Base-by-base conservation (phyloP, 1,140 invertebrate genomes). In the Caenorhabditis inopinata region DNA sequence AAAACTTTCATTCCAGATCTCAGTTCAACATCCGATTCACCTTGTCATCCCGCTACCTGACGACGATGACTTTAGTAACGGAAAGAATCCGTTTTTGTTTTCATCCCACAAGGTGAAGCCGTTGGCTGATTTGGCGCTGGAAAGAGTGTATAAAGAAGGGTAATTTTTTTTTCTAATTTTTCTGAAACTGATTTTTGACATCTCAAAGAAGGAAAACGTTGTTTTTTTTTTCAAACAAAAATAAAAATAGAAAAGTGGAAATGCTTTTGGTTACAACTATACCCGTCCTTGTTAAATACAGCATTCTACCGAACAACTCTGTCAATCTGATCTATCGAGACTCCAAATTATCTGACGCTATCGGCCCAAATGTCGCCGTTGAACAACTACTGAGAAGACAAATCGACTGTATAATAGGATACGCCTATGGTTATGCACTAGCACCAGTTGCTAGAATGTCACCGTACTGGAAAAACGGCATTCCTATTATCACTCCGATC, bases 401-500 rank as follows among this genome's bases (percentile, higher is more conserved):
- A 49, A 78, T 88, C 2, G 87, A 88, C 79, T 84, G 80, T 78
- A 88, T 88, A 12, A 87, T 87, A 21, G 86, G 87, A 32, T 88
- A 88, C 76, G 87, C 86, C 4, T 88, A 88, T 79, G 87, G 89
- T n/a, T 88, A 88, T 80, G 83, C 85, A 11, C 49, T 88, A n/a
- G 87, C 87, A 2, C 85, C 87, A 7, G 87, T 88, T 14, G 86
- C 87, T 1, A 27, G 87, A 74, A 88, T 88, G 86, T 83, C 85
- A 1, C 86, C 87, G 1, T 84, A 79, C 49, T 87, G 86, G 86
- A 81, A 68, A 27, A 82, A 86, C 47, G 48, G 85, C 14, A 85
- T 87, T 47, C 94, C 95, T 0, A 92, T 96, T 0, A 88, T 97
- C 5, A 95, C 94, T 1, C 92, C 94, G 0, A 93, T 93, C 0